phyloP scores from a whole-genome alignment of 2,797 vertebrate genomes.

The Bradypus variegatus region DNA sequence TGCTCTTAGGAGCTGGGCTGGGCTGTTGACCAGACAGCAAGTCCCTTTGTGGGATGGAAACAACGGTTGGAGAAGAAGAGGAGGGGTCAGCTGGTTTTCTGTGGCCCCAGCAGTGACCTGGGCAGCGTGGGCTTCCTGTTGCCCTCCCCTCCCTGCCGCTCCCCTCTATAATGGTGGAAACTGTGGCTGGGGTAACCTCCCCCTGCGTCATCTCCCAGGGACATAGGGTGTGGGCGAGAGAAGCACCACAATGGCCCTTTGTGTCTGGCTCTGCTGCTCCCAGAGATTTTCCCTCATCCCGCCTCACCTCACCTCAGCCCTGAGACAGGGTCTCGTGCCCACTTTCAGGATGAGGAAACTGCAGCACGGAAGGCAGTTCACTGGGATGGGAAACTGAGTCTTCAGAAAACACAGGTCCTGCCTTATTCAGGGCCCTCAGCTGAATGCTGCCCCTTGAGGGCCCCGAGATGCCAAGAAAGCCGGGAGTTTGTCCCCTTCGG shows the following conservation, averaged over 20 bases:
- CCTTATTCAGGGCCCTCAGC: neutral
- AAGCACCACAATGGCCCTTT: slow-evolving; percentile 17
- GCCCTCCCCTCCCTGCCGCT: neutral
- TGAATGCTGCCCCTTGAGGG: too few species aligned
- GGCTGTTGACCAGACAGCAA: slow-evolving; percentile 15
- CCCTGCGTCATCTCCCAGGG: neutral
- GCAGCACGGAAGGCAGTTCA: neutral
- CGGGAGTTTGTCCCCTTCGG: neutral
- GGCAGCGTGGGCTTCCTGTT: slow-evolving; percentile 43
- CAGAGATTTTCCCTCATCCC: neutral
- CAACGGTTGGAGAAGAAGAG: neutral
- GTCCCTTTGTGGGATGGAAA: neutral
- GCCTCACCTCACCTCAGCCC: neutral
- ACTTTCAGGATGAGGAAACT: slow-evolving; percentile 19
- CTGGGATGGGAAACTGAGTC: neutral
- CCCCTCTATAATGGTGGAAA: neutral
- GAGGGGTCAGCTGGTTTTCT: slow-evolving; percentile 42
- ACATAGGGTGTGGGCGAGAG: neutral
- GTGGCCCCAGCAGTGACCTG: neutral
- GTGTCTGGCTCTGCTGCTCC: neutral
- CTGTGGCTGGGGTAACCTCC: neutral
- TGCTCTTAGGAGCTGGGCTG: neutral
- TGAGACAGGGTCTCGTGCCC: neutral
- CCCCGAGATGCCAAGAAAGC: neutral
- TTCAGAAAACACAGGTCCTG: neutral